Conservation (phyloP, 2,113 vertebrate species). For the Phyllostomus hastatus region DNA sequence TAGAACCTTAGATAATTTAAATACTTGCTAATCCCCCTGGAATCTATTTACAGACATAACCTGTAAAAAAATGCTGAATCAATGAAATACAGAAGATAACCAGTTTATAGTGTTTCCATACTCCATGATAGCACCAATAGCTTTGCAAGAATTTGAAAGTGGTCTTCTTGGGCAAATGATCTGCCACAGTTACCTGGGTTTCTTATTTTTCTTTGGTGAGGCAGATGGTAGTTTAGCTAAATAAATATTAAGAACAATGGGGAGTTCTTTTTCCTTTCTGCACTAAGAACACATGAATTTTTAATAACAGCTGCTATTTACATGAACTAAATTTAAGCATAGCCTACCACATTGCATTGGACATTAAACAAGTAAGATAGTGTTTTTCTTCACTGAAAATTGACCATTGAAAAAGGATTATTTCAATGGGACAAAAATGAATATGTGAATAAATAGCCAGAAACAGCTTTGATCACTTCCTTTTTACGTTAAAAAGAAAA, state of each 20-base stretch:
- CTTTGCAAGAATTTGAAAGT: not conserved
- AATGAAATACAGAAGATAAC: not conserved
- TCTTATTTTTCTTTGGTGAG: conserved; percentile 27
- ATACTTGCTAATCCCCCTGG: not conserved
- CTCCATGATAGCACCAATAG: no score
- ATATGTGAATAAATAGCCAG: not conserved
- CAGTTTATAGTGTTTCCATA: not conserved
- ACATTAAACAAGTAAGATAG: not conserved
- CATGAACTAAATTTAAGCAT: conserved; percentile 8
- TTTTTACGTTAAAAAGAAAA: conserved; percentile 9
- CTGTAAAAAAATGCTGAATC: not conserved
- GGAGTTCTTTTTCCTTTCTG: not conserved
- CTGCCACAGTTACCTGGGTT: not conserved
- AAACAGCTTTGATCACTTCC: not conserved
- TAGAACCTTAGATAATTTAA: not conserved
- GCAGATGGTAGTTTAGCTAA: conserved; percentile 16
- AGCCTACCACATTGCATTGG: not conserved
- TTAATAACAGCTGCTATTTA: conserved; percentile 31
- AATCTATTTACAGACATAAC: not conserved
- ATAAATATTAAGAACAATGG: conserved; percentile 9
- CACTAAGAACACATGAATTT: not conserved
- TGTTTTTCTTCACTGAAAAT: conserved; percentile 20
- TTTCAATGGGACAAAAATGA: not conserved
- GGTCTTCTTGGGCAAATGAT: not conserved
- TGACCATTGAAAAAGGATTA: not conserved